Evolutionary conservation across 2,113 vertebrate species (phyloP), one percentile per base, ranked within the genome.

Genomic region (Acanthisitta chloris): DNA sequence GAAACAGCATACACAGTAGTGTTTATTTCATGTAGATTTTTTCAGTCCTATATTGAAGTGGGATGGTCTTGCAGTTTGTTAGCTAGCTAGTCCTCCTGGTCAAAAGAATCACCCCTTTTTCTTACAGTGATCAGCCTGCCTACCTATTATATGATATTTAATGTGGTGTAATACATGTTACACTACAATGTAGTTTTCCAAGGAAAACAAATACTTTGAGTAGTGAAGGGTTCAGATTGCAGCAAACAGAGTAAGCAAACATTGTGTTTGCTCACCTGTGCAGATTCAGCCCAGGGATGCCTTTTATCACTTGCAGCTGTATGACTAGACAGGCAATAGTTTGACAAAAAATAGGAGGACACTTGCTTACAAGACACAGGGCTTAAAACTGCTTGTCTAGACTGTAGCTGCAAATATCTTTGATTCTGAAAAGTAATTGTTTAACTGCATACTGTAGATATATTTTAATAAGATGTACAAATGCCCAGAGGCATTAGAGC

Each of bases 211-310:
- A 95, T 51, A 81, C 76, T 94, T 64, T 10, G 78, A n/a, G 55
- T 11, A 95, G 85, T 92, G 93, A 92, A 90, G 67, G 76, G 64
- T 49, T 88, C 74, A 46, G 93, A 96, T 82, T 94, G 71, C 85
- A 92, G 87, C 94, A 92, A 90, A 93, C 34, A 48, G 29, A 73
- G 65, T 40, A 49, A 70, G 90, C 59, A 82, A 90, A 90, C 59
- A 38, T 0, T 20, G 31, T 90, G 81, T 95, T 94, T 93, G 88
- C 90, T 88, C 93, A 95, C 88, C 87, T 90, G 93, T 34, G 66
- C 85, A 64, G 74, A 62, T 88, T 48, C 85, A 74, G 64, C 43
- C 57, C 64, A 48, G 5, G 11, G 0, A 3, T n/a, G 34, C 38
- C 74, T 90, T 82, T 85, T 73, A 88, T 42, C 90, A 51, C 45